Evolutionary conservation across 2,797 vertebrate species (phyloP).

Genomic region (Peromyscus aztecus): DNA sequence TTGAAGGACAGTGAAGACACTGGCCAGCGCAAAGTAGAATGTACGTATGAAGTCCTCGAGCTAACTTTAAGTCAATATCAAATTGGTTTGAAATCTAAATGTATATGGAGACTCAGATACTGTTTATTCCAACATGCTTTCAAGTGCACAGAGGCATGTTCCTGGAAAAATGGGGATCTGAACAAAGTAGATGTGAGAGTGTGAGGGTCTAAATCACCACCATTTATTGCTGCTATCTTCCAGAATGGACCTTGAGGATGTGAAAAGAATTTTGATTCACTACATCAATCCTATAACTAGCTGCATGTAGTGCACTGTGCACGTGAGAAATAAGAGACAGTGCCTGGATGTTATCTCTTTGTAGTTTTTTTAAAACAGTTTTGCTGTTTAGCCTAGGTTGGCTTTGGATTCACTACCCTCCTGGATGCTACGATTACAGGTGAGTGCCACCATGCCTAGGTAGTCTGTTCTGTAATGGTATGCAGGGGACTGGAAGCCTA

Average conservation of each 20-base stretch:
- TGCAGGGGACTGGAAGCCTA: neutral
- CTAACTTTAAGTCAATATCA: neutral
- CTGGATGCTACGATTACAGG: neutral
- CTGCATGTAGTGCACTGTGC: neutral
- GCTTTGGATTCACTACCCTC: neutral
- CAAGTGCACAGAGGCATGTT: neutral
- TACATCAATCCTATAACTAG: neutral
- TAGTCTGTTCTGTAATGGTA: neutral
- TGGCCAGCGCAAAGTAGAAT: neutral
- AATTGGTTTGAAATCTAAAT: neutral
- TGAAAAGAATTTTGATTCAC: neutral
- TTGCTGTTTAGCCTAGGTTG: neutral
- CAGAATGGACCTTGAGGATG: neutral
- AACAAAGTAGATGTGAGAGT: neutral
- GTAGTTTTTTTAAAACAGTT: neutral
- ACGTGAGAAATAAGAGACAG: neutral
- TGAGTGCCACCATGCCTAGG: too few relatives aligned
- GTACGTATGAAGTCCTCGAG: neutral
- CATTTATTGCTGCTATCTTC: neutral
- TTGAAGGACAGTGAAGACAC: neutral
- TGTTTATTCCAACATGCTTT: neutral
- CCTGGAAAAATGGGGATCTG: neutral
- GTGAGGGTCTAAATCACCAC: conserved; percentile 46
- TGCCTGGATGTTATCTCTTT: neutral
- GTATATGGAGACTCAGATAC: neutral